Conservation (phyloP, 2,888 invertebrate genomes). For the Teleogryllus oceanicus region DNA sequence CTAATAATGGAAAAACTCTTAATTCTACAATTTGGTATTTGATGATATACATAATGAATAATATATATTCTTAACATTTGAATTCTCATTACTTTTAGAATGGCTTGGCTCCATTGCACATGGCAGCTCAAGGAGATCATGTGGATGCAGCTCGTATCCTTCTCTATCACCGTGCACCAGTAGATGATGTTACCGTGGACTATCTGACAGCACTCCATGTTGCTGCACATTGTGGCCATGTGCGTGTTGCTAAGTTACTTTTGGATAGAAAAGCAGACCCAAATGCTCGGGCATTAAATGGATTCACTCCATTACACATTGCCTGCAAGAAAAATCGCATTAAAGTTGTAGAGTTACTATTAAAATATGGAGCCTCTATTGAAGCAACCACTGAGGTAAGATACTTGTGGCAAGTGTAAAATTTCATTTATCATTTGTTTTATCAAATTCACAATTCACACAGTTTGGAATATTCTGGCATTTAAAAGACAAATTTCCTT, state of each 20-base stretch:
- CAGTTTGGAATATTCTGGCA: no score
- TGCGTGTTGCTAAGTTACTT: slow-evolving; percentile 84
- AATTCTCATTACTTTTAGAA: slow-evolving; percentile 53
- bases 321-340: slow-evolving; percentile 98
- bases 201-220: slow-evolving; percentile 96
- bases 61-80: not conserved
- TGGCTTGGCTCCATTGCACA: slow-evolving; percentile 93
- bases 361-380: slow-evolving; percentile 87
- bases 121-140: slow-evolving; percentile 98
- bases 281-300: slow-evolving; percentile 92
- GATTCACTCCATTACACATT: slow-evolving; percentile 96
- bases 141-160: slow-evolving; percentile 92
- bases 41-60: no score
- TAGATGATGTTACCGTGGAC: slow-evolving; percentile 98
- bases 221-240: slow-evolving; percentile 91
- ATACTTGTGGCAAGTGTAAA: not conserved
- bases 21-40: no score
- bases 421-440: no score
- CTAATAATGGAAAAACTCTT: no score
- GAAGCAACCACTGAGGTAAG: slow-evolving; percentile 68
- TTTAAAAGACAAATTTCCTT: not conserved
- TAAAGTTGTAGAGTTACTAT: slow-evolving; percentile 89
- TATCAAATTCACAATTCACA: no score
- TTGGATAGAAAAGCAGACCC: slow-evolving; percentile 95
- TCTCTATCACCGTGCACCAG: slow-evolving; percentile 90